Evolutionary conservation across 2,113 vertebrate species (phyloP).

Genomic region (Silurus asotus): DNA sequence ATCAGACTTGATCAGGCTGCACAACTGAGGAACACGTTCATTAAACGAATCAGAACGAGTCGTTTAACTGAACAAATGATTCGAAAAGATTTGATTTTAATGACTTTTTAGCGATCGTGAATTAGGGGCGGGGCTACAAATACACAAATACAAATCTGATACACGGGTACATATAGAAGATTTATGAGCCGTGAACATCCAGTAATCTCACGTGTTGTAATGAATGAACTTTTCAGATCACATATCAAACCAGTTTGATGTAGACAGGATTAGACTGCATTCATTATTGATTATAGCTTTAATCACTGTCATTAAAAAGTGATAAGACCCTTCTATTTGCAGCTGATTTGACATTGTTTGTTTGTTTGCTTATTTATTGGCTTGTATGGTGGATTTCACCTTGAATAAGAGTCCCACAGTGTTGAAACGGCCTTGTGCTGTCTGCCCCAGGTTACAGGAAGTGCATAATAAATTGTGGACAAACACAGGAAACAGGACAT

Average conservation of each 20-base stretch:
- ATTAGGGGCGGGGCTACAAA: background rate
- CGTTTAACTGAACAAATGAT: background rate
- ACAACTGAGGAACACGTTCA: background rate
- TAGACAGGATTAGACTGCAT: background rate
- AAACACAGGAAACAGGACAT: constrained; percentile 80
- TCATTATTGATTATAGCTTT: background rate
- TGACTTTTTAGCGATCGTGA: background rate
- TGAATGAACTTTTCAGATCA: background rate
- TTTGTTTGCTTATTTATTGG: background rate
- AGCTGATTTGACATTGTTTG: background rate
- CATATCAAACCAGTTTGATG: background rate
- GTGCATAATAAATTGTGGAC: constrained; percentile 70
- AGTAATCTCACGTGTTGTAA: background rate
- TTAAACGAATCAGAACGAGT: background rate
- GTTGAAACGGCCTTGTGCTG: constrained; percentile 44
- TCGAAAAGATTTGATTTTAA: background rate
- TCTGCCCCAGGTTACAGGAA: constrained; percentile 66
- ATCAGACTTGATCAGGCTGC: too few species aligned
- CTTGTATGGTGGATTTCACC: constrained; percentile 6
- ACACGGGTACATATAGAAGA: background rate
- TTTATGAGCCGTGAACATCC: background rate
- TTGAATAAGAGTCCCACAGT: constrained; percentile 10
- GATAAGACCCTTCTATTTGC: background rate
- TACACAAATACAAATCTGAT: background rate
- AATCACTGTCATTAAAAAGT: background rate